Conservation (phyloP, 2,113 vertebrate genomes). For the Podarcis muralis region DNA sequence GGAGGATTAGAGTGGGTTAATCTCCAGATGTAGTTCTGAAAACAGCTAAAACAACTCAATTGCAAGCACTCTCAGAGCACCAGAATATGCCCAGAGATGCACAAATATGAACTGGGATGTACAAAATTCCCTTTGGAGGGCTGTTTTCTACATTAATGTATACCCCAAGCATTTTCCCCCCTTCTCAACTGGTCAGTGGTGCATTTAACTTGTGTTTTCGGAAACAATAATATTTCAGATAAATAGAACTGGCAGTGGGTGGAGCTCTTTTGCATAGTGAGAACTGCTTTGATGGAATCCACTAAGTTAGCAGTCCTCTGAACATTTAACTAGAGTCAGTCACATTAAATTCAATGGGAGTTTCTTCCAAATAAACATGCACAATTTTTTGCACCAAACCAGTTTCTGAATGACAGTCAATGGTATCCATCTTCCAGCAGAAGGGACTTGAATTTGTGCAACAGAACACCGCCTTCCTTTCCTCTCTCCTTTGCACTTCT, state of each 20-base stretch:
- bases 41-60: conserved; percentile 29
- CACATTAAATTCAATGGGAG: not conserved
- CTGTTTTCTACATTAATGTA: not conserved
- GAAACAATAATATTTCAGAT: not conserved
- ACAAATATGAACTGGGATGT: not conserved
- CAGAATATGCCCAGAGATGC: not conserved
- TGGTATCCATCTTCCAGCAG: too few species aligned
- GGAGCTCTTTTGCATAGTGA: not conserved
- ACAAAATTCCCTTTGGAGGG: not conserved
- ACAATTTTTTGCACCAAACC: not conserved
- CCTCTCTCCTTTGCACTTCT: too few species aligned
- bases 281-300: not conserved
- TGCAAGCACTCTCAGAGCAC: conserved; percentile 19
- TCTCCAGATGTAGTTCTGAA: conserved; percentile 2
- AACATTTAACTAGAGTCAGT: not conserved
- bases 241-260: not conserved
- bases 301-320: not conserved
- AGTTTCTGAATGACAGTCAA: too few species aligned
- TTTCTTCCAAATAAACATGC: not conserved
- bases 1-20: conserved; percentile 24
- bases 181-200: not conserved
- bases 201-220: not conserved
- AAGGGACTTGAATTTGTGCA: too few species aligned
- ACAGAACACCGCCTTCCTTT: too few species aligned
- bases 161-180: not conserved